Percentiles rank a stretch among this genome's conserved stretches.
Evolutionary conservation across 1,140 invertebrate species (phyloP).

Genomic region (Doryteuthis pealeii): DNA sequence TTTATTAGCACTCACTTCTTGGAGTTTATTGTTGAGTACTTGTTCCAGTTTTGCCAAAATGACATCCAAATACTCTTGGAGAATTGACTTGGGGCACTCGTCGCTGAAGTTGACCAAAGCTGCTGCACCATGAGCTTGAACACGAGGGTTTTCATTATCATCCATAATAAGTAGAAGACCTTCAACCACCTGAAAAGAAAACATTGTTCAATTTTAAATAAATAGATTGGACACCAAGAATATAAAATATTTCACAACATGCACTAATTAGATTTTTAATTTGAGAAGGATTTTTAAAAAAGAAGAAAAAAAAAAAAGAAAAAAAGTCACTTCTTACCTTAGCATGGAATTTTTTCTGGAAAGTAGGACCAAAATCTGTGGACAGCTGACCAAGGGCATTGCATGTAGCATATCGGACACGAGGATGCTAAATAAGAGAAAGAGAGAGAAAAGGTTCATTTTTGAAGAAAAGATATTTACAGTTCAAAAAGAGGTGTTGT

Average conservation of each 20-base stretch:
- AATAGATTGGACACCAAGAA: too few relatives aligned
- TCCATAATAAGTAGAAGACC: slow-evolving; percentile 87
- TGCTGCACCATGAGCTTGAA: slow-evolving; percentile 80
- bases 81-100: slow-evolving; percentile 91
- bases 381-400: slow-evolving; percentile 99
- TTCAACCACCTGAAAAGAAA: slow-evolving; percentile 72
- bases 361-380: slow-evolving; percentile 93
- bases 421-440: slow-evolving; percentile 69
- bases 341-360: slow-evolving; percentile 97
- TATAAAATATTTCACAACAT: too few relatives aligned
- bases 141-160: slow-evolving; percentile 87
- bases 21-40: slow-evolving; percentile 90
- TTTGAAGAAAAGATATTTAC: too few relatives aligned
- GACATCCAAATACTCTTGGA: slow-evolving; percentile 85
- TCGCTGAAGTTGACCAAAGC: slow-evolving; percentile 99
- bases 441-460: neutral
- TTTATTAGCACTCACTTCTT: slow-evolving; percentile 69
- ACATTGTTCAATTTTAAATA: too few relatives aligned
- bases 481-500: too few relatives aligned
- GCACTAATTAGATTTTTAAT: too few relatives aligned
- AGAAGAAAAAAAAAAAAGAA: too few relatives aligned
- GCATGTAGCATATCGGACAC: slow-evolving; percentile 94
- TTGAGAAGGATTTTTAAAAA: too few relatives aligned
- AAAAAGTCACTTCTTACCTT: slow-evolving; percentile 61
- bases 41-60: slow-evolving; percentile 90